phyloP scores from a whole-genome alignment of 2,888 invertebrate genomes.

The Pachycephus smyrnensis region DNA sequence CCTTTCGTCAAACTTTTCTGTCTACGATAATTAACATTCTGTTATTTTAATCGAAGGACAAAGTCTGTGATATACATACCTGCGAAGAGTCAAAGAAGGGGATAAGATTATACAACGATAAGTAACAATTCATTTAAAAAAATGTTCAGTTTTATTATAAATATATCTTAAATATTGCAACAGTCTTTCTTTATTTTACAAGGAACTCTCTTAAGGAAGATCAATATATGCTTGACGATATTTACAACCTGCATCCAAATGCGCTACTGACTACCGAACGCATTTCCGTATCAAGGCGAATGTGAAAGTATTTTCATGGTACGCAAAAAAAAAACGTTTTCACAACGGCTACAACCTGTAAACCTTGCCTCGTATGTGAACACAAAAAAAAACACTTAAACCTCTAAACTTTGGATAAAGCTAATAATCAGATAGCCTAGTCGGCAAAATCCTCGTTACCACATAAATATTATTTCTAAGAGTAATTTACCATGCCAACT shows the following conservation, averaged over 20 bases:
- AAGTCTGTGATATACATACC: neutral
- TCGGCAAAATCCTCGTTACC: constrained; percentile 27
- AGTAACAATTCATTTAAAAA: neutral
- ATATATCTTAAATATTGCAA: constrained; percentile 53
- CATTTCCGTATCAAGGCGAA: neutral
- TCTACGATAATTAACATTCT: neutral
- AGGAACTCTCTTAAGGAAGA: constrained; percentile 20
- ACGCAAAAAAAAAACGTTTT: neutral
- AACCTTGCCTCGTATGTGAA: neutral
- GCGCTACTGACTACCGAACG: constrained; percentile 28
- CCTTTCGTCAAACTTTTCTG: neutral
- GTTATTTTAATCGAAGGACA: neutral
- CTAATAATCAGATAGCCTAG: constrained; percentile 31
- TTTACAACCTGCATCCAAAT: constrained; percentile 26
- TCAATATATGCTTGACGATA: constrained; percentile 22
- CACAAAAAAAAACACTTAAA: constrained; percentile 18
- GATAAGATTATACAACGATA: neutral
- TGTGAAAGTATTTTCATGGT: neutral
- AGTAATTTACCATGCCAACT: neutral
- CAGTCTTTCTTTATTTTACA: constrained; percentile 42
- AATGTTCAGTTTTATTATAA: constrained; percentile 37
- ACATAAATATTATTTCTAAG: constrained; percentile 9
- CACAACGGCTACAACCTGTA: neutral
- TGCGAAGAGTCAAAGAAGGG: neutral
- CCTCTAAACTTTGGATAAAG: constrained; percentile 36